Base-by-base conservation (phyloP, 2,888 invertebrate species). In the Mylabris sibirica region DNA sequence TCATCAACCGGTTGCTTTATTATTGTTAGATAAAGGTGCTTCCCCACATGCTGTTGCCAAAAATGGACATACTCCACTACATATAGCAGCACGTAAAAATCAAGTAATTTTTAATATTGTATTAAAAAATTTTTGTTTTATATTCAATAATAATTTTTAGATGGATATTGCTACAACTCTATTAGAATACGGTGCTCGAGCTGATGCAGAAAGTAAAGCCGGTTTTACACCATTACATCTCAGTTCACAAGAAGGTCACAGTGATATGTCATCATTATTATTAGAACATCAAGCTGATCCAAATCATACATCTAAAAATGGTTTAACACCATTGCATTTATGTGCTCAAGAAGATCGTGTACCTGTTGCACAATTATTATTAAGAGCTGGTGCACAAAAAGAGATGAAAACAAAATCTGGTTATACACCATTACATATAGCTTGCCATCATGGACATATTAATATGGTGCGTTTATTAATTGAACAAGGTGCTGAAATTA, bases 31-130 rank as follows among this genome's bases (percentile, higher is more conserved):
- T 85, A 96, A 85, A 77, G 88, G 88, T 61, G 93, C 94, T 30
- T 92, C 92, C 57, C 93, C 94, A 30, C 93, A 98, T 88, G 97
- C 98, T 63, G 93, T 95, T 72, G 99, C 99, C 65, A 99, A 99
- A 87, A 99, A 99, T 83, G 99, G 99, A 0, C 99, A 99, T 83
- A 99, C 99, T 0, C 98, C 99, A 1, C 89, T 99, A 12, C 99
- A 99, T 84, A 99, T 99, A 85, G 98, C 99, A 0, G 98, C 99
- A 14, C 94, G 98, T 75, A 99, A 99, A 88, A 99, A 99, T 86
- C 91, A 98, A 88, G 44, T 44, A 44, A 44, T 44, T 17, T 3
- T 14, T 41, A 14, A 41, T 41, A 38, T 12, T n/a, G n/a, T n/a
- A n/a, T 35, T 35, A 11, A 35, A 35, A 35, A 35, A 11, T 35